Conservation (phyloP, 2,888 invertebrate species). For the Agrilus mali region DNA sequence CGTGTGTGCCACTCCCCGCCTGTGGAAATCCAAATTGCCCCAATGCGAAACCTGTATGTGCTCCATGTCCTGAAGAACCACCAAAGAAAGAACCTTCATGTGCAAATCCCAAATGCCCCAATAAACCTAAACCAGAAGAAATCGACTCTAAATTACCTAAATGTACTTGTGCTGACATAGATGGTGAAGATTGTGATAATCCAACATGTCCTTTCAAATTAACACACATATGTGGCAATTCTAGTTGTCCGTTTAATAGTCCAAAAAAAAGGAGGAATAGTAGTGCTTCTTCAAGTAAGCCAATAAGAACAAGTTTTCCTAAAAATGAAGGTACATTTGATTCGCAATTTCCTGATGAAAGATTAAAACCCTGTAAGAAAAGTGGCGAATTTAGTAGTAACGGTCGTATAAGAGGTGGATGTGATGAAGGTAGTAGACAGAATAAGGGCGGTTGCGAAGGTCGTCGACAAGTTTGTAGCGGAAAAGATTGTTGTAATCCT, state of each 20-base stretch:
- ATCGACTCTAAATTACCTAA: not conserved
- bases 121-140: not conserved
- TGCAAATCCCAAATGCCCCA: slow-evolving; percentile 3
- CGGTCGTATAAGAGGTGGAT: no score
- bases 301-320: no score
- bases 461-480: no score
- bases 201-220: slow-evolving; percentile 14
- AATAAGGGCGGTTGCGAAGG: no score
- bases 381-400: no score
- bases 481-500: no score
- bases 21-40: slow-evolving; percentile 17
- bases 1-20: slow-evolving; percentile 23
- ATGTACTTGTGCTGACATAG: not conserved
- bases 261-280: not conserved
- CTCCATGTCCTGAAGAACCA: not conserved
- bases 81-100: not conserved
- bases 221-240: slow-evolving; percentile 12
- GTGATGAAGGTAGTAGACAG: no score
- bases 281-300: no score
- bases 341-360: no score
- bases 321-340: no score
- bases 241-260: slow-evolving; percentile 13
- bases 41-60: not conserved
- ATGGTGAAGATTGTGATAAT: slow-evolving; percentile 12
- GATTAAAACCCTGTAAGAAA: no score